Evolutionary conservation across 2,797 vertebrate species (phyloP).

Genomic region (Thamnophis elegans): DNA sequence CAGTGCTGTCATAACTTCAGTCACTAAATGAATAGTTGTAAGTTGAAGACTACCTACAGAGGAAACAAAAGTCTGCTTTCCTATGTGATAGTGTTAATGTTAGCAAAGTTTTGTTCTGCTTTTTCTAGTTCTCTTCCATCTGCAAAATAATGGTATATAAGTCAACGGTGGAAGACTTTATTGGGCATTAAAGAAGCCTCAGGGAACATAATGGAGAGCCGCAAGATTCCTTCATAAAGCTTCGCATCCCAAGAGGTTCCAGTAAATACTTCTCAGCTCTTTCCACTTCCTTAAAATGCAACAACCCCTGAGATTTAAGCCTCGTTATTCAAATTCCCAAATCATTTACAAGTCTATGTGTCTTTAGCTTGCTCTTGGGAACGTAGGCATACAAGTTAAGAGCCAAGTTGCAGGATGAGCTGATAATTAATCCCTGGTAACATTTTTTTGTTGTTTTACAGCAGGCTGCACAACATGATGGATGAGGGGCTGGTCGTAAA

Average conservation of each 20-base stretch:
- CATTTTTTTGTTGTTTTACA: neutral
- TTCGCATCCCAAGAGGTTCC: neutral
- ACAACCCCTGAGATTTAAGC: neutral
- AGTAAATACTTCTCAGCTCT: neutral
- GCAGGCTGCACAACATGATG: neutral
- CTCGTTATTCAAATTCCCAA: neutral
- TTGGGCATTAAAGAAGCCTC: neutral
- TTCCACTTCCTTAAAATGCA: neutral
- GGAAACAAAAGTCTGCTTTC: neutral
- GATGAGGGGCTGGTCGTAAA: neutral
- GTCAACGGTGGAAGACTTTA: constrained; percentile 1
- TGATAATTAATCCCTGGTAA: neutral
- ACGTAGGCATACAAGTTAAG: neutral
- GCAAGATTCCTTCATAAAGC: neutral
- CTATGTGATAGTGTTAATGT: neutral
- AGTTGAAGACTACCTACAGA: neutral
- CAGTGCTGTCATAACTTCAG: neutral
- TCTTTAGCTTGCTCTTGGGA: constrained; percentile 6
- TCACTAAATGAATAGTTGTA: neutral
- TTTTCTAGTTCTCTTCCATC: neutral
- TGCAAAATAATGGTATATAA: accelerated
- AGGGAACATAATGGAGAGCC: neutral
- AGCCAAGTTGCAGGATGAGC: neutral
- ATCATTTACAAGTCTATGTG: neutral
- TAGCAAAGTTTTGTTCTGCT: neutral